Conservation (phyloP, 2,113 vertebrate genomes). For the Morone saxatilis region DNA sequence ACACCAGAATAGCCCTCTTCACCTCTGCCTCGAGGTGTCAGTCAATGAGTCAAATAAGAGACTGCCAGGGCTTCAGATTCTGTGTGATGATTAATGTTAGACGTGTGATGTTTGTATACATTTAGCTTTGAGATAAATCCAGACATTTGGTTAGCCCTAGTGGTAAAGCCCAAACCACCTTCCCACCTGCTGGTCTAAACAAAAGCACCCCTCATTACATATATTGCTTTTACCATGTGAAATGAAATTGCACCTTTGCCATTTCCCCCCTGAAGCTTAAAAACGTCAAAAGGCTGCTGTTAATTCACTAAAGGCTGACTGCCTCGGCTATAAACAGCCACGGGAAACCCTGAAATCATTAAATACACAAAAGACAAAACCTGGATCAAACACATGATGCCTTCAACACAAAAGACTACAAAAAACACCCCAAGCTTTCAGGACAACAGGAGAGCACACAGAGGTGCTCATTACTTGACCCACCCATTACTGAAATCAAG, state of each 20-base stretch:
- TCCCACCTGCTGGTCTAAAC: constrained; percentile 17
- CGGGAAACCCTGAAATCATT: constrained; percentile 21
- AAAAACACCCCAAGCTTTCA: background rate
- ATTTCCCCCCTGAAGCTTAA: constrained; percentile 31
- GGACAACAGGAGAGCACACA: background rate
- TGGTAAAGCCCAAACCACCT: background rate
- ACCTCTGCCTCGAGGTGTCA: constrained; percentile 71
- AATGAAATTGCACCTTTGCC: constrained; percentile 46
- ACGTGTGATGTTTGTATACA: background rate
- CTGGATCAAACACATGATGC: constrained; percentile 9
- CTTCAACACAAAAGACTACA: constrained; percentile 1
- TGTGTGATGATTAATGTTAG: background rate
- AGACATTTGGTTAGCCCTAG: constrained; percentile 8
- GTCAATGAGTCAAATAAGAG: constrained; percentile 27
- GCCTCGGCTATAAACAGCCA: constrained; percentile 26
- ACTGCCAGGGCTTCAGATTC: background rate
- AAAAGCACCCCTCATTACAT: constrained; percentile 19
- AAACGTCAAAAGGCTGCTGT: constrained; percentile 7
- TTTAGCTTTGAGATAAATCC: background rate
- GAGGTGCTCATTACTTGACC: background rate
- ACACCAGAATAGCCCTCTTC: constrained; percentile 65
- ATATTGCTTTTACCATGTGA: constrained; percentile 25
- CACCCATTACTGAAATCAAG: no score
- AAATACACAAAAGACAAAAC: constrained; percentile 12
- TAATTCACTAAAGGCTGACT: constrained; percentile 1